These are phyloP conservation scores for Drosophila suboccidentalis DNA, from an alignment of 2,888 invertebrate species.

Conservation along the genomic window DNA sequence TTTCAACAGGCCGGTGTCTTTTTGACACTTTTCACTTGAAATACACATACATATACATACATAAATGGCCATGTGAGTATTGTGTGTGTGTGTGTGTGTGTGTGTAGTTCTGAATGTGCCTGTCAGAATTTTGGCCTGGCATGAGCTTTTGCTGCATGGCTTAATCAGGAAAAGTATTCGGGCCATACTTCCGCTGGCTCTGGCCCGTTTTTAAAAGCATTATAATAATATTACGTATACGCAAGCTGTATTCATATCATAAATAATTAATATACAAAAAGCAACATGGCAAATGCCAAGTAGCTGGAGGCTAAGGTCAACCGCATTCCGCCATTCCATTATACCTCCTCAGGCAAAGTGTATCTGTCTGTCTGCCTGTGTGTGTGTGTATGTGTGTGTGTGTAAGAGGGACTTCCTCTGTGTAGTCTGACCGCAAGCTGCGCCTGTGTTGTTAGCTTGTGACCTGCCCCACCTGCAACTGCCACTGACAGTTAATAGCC, in stretches of 20 bases:
- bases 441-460: slow-evolving; percentile 33
- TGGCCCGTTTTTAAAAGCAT: slow-evolving; percentile 55
- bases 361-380: slow-evolving; percentile 4
- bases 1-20: slow-evolving; percentile 14
- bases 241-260: slow-evolving; percentile 43
- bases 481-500: slow-evolving; percentile 71
- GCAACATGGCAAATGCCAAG: slow-evolving; percentile 55
- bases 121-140: slow-evolving; percentile 17
- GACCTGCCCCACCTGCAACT: slow-evolving; percentile 42
- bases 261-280: slow-evolving; percentile 70
- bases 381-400: slow-evolving; percentile 8
- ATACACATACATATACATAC: background rate
- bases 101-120: background rate
- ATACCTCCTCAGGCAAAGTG: slow-evolving; percentile 8
- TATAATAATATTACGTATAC: slow-evolving; percentile 65
- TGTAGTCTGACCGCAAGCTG: slow-evolving; percentile 60
- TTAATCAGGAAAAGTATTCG: slow-evolving; percentile 40
- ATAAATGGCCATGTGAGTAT: slow-evolving; percentile 3
- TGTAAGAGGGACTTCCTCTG: slow-evolving; percentile 8
- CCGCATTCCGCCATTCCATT: slow-evolving; percentile 30
- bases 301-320: slow-evolving; percentile 31
- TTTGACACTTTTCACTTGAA: slow-evolving; percentile 42
- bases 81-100: background rate
- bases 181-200: slow-evolving; percentile 20
- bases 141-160: slow-evolving; percentile 37